Percentiles rank a stretch among this genome's conserved stretches.
These are phyloP conservation scores for Tragelaphus strepsiceros DNA, from an alignment of 2,113 vertebrate genomes.

Conservation along the genomic window DNA sequence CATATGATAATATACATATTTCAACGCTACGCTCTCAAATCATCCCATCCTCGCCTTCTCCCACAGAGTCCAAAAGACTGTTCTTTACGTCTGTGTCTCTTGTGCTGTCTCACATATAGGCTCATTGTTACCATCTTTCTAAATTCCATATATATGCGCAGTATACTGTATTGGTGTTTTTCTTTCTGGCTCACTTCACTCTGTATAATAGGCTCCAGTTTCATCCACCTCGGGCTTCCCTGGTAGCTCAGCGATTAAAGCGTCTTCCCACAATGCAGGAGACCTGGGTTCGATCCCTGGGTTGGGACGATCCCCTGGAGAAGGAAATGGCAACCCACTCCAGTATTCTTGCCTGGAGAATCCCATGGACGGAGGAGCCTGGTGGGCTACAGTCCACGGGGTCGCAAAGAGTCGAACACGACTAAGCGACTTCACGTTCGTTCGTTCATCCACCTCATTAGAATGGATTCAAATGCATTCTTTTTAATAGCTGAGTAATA, in stretches of 20 bases:
- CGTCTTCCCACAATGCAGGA: too few species aligned
- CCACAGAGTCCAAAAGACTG: not conserved
- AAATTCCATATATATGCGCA: not conserved
- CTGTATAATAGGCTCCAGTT: not conserved
- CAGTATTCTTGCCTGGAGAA: too few species aligned
- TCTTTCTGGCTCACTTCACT: not conserved
- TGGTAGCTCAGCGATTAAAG: too few species aligned
- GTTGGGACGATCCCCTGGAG: too few species aligned
- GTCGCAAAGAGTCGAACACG: too few species aligned
- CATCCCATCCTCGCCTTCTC: not conserved
- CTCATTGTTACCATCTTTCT: not conserved
- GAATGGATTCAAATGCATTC: not conserved
- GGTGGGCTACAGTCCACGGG: too few species aligned
- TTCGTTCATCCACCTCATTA: not conserved
- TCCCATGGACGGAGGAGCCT: too few species aligned
- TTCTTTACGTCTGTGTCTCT: not conserved
- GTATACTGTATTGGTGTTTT: not conserved
- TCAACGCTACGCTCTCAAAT: not conserved
- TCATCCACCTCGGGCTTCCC: not conserved
- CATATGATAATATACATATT: not conserved
- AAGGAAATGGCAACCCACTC: too few species aligned
- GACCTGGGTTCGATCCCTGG: too few species aligned
- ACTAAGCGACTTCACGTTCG: too few species aligned
- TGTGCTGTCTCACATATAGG: not conserved
- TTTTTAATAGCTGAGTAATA: not conserved